Evolutionary conservation across 2,888 invertebrate genomes (phyloP).

Genomic region (Myathropa florea): DNA sequence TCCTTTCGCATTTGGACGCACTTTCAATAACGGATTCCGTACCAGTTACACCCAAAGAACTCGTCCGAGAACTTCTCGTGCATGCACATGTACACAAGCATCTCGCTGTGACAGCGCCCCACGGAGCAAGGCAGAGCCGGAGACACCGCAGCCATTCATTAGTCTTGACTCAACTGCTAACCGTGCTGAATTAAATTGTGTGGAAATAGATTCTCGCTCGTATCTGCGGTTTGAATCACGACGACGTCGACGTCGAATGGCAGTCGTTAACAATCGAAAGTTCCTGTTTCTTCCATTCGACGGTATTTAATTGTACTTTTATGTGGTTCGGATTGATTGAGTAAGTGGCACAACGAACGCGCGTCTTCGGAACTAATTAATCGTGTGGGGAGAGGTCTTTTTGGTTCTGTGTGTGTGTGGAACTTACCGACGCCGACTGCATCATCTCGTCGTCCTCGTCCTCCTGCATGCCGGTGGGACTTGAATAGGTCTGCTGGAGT

Average conservation of each 20-base stretch:
- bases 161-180: conserved; percentile 49
- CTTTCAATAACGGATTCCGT: neutral
- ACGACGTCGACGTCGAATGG: neutral
- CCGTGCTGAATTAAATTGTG: conserved; percentile 60
- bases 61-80: neutral
- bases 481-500: conserved; percentile 10
- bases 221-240: conserved; percentile 6
- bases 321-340: conserved; percentile 24
- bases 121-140: neutral
- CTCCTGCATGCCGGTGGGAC: conserved; percentile 32
- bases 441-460: conserved; percentile 76
- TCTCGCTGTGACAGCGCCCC: neutral
- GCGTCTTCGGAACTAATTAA: conserved; percentile 33
- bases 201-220: conserved; percentile 33
- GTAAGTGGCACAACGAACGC: conserved; percentile 62
- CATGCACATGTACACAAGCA: neutral
- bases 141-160: conserved; percentile 23
- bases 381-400: neutral
- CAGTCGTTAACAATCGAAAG: conserved; percentile 65
- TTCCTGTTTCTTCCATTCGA: conserved; percentile 49
- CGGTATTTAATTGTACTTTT: conserved; percentile 51
- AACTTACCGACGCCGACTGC: conserved; percentile 74
- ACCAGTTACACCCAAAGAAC: neutral
- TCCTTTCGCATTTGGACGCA: neutral
- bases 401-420: neutral